Base-by-base conservation (phyloP, 2,888 invertebrate species). In the Xestia xanthographa region DNA sequence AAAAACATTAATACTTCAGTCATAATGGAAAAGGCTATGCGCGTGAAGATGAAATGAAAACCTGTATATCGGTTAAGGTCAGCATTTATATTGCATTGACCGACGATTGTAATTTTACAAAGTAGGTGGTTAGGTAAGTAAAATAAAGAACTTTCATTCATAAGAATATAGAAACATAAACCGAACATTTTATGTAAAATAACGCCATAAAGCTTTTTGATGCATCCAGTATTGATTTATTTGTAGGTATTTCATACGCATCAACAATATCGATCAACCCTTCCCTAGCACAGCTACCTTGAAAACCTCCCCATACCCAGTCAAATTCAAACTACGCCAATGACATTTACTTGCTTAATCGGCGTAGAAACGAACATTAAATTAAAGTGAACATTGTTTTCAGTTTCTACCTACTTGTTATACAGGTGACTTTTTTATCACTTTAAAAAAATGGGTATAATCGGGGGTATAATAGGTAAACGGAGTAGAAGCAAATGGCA, bases 1-100 rank as follows among this genome's bases (percentile, higher is more conserved):
- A 87, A 86, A 87, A 84, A 78, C 82, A 86, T 85, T 81, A 79
- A 65, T 79, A 85, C 74, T 83, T 78, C 67, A 76, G 78, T 86
- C 81, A 72, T 83, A 75, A 84, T 83, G 75, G 73, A 85, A 83
- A 85, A 82, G 80, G 85, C 74, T 79, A 53, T 68, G 69, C 70
- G 62, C 73, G 60, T 84, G 69, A 68, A 80, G 76, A 78, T 84
- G 78, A 72, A 82, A 73, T 77, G 56, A 56, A 70, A 74, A 69
- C 68, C 63, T 71, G 65, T 71, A 76, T 70, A 83, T 75, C 80
- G 79, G 86, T 62, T 85, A 83, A 86, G 80, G 79, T 72, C 50
- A 74, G 66, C 53, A 65, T 20, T 73, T 60, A 58, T 41, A 66
- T 60, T 68, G 58, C 56, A 48, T 69, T 79, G 63, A 67, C 58